Conservation (phyloP, 1,140 invertebrate species). For the Ephestia elutella region DNA sequence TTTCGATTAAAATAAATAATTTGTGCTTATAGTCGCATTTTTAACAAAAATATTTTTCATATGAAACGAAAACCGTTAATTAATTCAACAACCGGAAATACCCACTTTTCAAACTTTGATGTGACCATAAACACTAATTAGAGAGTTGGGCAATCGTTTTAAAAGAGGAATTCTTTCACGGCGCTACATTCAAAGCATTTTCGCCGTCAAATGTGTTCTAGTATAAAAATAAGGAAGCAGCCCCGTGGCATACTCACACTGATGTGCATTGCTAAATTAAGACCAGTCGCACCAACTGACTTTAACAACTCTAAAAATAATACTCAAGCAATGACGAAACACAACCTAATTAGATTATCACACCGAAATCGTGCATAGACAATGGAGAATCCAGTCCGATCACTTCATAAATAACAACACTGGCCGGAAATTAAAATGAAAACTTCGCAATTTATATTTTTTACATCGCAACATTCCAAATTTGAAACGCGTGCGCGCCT, state of each 20-base stretch:
- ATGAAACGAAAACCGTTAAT: background rate
- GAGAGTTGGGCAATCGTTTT: background rate
- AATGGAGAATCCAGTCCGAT: constrained; percentile 8
- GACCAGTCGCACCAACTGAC: constrained; percentile 52
- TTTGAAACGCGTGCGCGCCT: constrained; percentile 44
- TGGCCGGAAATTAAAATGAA: constrained; percentile 14
- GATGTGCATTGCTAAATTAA: constrained; percentile 64
- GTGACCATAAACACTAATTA: background rate
- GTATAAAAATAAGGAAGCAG: constrained; percentile 51
- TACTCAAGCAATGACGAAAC: constrained; percentile 48
- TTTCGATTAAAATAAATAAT: too few species aligned
- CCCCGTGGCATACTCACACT: constrained; percentile 52
- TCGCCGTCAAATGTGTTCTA: constrained; percentile 17
- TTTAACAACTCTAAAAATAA: constrained; percentile 69
- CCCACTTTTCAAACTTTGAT: background rate
- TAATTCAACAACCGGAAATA: background rate
- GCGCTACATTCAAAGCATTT: background rate
- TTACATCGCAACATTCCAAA: constrained; percentile 21
- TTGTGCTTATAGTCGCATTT: too few species aligned
- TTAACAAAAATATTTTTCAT: too few species aligned
- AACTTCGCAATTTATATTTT: constrained; percentile 7
- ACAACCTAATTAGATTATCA: constrained; percentile 44
- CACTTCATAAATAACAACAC: constrained; percentile 16
- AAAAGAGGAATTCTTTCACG: background rate
- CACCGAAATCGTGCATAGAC: constrained; percentile 14